Percentiles rank a stretch among this genome's conserved stretches.
Evolutionary conservation across 2,113 vertebrate genomes (phyloP).

Genomic region (Nymphicus hollandicus): DNA sequence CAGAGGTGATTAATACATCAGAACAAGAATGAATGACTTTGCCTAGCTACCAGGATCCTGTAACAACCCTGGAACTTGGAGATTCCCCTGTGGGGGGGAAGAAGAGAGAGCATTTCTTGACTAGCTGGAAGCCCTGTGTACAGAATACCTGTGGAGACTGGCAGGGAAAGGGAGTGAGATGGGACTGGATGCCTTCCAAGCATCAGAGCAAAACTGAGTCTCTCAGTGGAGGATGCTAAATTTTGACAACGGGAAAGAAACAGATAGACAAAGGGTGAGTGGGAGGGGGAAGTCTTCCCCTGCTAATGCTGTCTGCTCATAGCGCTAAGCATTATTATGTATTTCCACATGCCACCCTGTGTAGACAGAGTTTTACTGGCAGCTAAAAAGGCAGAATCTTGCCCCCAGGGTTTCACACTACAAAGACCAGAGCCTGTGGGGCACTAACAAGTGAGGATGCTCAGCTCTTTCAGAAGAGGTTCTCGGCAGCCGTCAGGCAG

Average conservation of each 20-base stretch:
- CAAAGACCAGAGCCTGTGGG: background rate
- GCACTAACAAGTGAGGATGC: background rate
- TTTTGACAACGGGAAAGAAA: conserved; percentile 49
- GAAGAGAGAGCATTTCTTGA: conserved; percentile 23
- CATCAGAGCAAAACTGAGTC: conserved; percentile 50
- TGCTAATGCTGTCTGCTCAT: conserved; percentile 28
- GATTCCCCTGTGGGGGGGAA: conserved; percentile 43
- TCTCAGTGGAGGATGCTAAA: conserved; percentile 59
- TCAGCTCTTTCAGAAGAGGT: background rate
- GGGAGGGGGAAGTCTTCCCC: conserved; percentile 32
- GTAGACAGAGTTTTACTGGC: background rate
- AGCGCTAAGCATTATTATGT: background rate
- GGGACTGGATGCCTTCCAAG: conserved; percentile 69
- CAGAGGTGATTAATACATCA: background rate
- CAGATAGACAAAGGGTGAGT: conserved; percentile 41
- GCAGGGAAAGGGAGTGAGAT: conserved; percentile 36
- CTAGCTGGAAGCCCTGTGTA: conserved; percentile 56
- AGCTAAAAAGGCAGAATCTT: background rate
- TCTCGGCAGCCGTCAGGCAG: background rate
- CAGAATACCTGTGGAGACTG: conserved; percentile 64
- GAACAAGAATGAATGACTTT: background rate
- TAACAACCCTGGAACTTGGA: conserved; percentile 11
- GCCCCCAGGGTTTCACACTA: background rate
- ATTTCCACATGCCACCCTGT: background rate
- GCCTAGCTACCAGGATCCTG: background rate